Percentiles rank a stretch among this genome's conserved stretches.
These are phyloP conservation scores for Anoncus sp. DNA, from an alignment of 2,888 invertebrate genomes.

Conservation along the genomic window DNA sequence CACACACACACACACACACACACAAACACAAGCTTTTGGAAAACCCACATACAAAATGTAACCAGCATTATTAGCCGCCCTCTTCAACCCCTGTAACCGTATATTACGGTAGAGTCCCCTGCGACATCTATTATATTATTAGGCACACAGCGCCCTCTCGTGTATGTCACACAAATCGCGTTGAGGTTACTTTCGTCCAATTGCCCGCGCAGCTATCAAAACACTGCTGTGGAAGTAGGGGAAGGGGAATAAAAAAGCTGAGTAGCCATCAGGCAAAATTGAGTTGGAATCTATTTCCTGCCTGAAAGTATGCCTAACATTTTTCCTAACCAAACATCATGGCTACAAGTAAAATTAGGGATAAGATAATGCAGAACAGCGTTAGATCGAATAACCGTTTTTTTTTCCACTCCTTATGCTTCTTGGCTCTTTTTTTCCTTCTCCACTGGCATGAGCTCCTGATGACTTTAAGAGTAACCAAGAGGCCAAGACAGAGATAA, in stretches of 20 bases:
- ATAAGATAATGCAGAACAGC: constrained; percentile 33
- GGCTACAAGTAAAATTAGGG: constrained; percentile 22
- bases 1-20: neutral
- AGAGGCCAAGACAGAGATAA: constrained; percentile 9
- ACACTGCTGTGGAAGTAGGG: neutral
- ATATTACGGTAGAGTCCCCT: constrained; percentile 19
- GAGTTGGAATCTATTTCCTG: constrained; percentile 22
- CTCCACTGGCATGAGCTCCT: constrained; percentile 49
- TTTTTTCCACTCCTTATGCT: constrained; percentile 28
- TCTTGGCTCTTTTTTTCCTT: constrained; percentile 35
- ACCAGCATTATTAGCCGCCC: constrained; percentile 32
- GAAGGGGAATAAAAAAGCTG: constrained; percentile 21
- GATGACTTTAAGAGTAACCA: constrained; percentile 72
- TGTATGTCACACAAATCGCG: constrained; percentile 24
- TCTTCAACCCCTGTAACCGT: constrained; percentile 34
- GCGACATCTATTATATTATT: constrained; percentile 39
- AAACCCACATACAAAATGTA: constrained; percentile 44
- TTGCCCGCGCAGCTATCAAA: constrained; percentile 17
- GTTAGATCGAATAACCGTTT: constrained; percentile 29
- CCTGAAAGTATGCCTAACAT: neutral
- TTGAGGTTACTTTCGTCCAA: constrained; percentile 8
- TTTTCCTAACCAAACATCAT: constrained; percentile 10
- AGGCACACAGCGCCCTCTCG: constrained; percentile 3
- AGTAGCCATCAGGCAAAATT: constrained; percentile 15
- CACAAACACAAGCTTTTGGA: constrained; percentile 12